Evolutionary conservation across 1,140 invertebrate genomes (phyloP).

Genomic region (Zelostemma sp.): DNA sequence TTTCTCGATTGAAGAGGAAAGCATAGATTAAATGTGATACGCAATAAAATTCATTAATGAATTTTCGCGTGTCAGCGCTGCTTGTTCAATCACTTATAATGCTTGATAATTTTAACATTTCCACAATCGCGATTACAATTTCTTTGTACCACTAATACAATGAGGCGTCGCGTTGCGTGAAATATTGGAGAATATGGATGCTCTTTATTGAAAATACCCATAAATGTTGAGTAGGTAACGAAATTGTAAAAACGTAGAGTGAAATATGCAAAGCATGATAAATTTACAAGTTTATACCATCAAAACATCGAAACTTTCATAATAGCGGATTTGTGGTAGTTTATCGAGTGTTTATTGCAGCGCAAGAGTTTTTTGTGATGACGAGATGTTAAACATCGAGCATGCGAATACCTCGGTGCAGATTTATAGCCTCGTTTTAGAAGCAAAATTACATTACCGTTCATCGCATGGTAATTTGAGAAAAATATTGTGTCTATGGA

Average conservation of each 20-base stretch:
- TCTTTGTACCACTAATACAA: slow-evolving; percentile 52
- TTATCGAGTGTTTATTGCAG: slow-evolving; percentile 53
- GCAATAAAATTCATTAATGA: slow-evolving; percentile 22
- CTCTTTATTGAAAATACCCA: no score
- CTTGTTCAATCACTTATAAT: slow-evolving; percentile 19
- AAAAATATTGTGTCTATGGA: no score
- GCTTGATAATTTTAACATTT: slow-evolving; percentile 22
- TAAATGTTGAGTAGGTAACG: slow-evolving; percentile 10
- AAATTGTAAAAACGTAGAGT: slow-evolving; percentile 50
- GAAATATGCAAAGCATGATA: slow-evolving; percentile 35
- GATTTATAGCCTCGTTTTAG: slow-evolving; percentile 5
- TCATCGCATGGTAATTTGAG: no score
- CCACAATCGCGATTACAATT: slow-evolving; percentile 27
- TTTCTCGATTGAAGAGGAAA: slow-evolving; percentile 9
- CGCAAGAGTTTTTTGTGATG: slow-evolving; percentile 37
- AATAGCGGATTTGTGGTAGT: slow-evolving; percentile 48
- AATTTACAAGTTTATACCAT: slow-evolving; percentile 50
- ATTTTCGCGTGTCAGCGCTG: slow-evolving; percentile 19
- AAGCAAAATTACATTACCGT: background rate
- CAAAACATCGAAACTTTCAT: slow-evolving; percentile 53
- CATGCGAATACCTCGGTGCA: background rate
- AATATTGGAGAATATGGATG: no score
- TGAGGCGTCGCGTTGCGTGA: slow-evolving; percentile 24
- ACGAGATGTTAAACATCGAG: slow-evolving; percentile 9
- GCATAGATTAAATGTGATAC: slow-evolving; percentile 10